A percentile compares a stretch with the other conserved stretches of the same genome.
phyloP scores from a whole-genome alignment of 2,113 vertebrate genomes.

The Clarias macrocephalus region DNA sequence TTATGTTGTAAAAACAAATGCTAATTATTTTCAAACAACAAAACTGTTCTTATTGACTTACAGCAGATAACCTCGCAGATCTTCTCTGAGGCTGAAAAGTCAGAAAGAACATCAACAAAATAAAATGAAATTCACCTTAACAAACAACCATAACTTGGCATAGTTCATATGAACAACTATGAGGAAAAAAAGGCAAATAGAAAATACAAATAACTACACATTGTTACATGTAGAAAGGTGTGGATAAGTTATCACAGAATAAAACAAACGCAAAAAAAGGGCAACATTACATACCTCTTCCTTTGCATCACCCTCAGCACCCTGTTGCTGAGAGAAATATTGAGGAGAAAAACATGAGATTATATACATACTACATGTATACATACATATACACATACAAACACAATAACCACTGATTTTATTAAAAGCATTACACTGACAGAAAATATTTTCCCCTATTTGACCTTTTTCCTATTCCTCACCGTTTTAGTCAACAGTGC shows the following conservation, averaged over 20 bases:
- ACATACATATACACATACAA: too few relatives aligned
- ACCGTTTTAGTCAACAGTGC: not conserved
- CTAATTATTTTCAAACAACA: not conserved
- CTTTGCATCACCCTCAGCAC: constrained; percentile 78
- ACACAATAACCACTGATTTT: too few relatives aligned
- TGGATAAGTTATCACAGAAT: not conserved
- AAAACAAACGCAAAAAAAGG: not conserved
- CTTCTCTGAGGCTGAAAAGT: constrained; percentile 87
- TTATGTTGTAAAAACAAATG: not conserved
- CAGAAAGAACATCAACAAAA: constrained; percentile 36
- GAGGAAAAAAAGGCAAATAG: not conserved
- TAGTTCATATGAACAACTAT: not conserved
- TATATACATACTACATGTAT: too few relatives aligned
- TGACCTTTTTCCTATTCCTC: not conserved
- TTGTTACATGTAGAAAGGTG: not conserved
- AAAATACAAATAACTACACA: too few relatives aligned
- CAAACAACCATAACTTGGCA: not conserved
- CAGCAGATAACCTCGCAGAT: constrained; percentile 89
- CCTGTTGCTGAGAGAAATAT: constrained; percentile 62
- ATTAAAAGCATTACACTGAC: not conserved
- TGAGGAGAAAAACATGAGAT: constrained; percentile 44
- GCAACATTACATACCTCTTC: constrained; percentile 80
- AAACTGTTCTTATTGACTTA: constrained; percentile 66
- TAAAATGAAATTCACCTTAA: not conserved
- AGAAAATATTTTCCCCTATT: not conserved